Conservation (phyloP, 2,797 vertebrate species). For the Scyliorhinus canicula region DNA sequence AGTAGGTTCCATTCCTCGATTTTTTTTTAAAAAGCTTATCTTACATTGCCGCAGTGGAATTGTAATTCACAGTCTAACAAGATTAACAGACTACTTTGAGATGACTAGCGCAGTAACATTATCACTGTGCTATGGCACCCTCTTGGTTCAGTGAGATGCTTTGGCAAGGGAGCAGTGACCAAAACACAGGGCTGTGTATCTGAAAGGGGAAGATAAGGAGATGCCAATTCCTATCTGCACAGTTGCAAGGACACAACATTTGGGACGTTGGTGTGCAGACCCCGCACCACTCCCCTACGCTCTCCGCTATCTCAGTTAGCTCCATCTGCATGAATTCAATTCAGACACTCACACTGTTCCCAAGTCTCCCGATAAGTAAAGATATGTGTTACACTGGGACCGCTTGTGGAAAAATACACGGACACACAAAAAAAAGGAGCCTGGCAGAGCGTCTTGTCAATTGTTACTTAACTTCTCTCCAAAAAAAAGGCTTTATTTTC, state of each 20-base stretch:
- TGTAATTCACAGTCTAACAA: background rate
- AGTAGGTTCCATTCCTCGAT: background rate
- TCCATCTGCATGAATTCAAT: background rate
- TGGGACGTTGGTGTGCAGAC: background rate
- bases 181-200: background rate
- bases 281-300: background rate
- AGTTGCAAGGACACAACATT: background rate
- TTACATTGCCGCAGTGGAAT: background rate
- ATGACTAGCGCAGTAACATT: background rate
- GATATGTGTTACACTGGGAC: background rate
- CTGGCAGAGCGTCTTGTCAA: background rate
- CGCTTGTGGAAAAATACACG: background rate
- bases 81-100: background rate
- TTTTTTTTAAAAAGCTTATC: background rate
- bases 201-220: background rate
- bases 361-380: background rate
- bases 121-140: background rate
- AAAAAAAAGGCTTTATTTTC: background rate
- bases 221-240: background rate
- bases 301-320: background rate
- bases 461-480: background rate
- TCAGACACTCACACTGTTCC: background rate
- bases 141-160: background rate
- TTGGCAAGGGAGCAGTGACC: background rate
- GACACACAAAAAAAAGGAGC: background rate